Evolutionary conservation across 2,797 vertebrate genomes (phyloP), one percentile per base, ranked within the genome.

Genomic region (Eleutherodactylus coqui): DNA sequence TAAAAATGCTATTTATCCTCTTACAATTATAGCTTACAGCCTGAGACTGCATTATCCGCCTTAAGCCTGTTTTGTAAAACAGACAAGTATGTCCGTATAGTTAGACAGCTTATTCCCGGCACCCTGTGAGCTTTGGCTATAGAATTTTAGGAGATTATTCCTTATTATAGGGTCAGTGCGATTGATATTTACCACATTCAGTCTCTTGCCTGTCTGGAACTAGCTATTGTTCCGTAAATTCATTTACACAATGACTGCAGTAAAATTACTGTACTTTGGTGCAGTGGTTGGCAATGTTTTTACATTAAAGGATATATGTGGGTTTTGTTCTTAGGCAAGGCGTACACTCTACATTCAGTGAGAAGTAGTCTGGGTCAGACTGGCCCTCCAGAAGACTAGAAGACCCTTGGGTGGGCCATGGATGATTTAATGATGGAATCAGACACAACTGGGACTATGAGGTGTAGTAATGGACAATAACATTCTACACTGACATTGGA

Each of bases 21-120:
- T 84, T 80, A 87, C 49, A 84, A 84, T 87, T 78, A 83, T 73
- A 87, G 86, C 86, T 87, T 87, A 79, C 76, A 75, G 82, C 69
- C 69, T 43, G 45, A 84, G 76, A 87, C 64, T 64, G 76, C 82
- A 87, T 87, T 87, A 84, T 87, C 80, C 45, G 38, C 41, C 75
- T 84, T 84, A 87, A 87, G 76, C 86, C 86, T 84, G 69, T 87
- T 87, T 84, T 75, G 86, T 75, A 84, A 79, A 84, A 84, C 69
- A 87, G 81, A 70, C 67, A 51, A 84, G 53, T 77, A 21, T 24
- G 43, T 72, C 49, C 24, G 29, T 58, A 51, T 29, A 84, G 76
- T 49, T 77, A 84, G 67, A 83, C 41, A 47, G 51, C 75, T 79
- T 84, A 75, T 73, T 78, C 64, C 32, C 11, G 49, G 24, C 32